Evolutionary conservation across 2,113 vertebrate genomes (phyloP).

Genomic region (Rousettus leschenaultii): DNA sequence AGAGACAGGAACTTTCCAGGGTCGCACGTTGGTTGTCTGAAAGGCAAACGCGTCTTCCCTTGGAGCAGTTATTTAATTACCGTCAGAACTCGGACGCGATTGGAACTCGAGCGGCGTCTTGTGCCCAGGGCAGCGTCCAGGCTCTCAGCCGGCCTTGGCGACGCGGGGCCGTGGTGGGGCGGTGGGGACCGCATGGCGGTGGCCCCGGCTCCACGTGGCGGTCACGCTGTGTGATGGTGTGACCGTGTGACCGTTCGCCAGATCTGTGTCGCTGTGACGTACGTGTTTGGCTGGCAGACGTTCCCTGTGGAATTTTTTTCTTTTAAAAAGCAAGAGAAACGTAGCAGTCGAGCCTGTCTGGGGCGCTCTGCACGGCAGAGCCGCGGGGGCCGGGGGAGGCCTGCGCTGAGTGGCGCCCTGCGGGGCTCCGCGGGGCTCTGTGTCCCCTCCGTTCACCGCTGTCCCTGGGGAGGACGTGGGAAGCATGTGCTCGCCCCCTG

Average conservation of each 20-base stretch:
- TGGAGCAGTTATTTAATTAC: too few species aligned
- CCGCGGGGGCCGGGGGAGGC: conserved; percentile 47
- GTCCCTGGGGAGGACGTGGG: conserved; percentile 36
- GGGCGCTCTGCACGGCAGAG: not conserved
- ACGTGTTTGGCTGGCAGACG: not conserved
- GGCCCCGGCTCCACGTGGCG: not conserved
- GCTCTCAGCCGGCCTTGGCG: not conserved
- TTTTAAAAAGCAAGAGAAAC: not conserved
- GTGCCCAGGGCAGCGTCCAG: not conserved
- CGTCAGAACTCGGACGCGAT: rapidly evolving
- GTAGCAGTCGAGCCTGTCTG: not conserved
- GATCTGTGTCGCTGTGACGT: not conserved
- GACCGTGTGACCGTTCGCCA: not conserved
- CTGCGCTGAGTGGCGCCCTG: conserved; percentile 76
- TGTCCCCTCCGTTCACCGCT: not conserved
- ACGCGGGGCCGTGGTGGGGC: rapidly evolving
- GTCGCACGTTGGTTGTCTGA: rapidly evolving
- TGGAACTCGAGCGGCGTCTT: not conserved
- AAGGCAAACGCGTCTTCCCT: rapidly evolving
- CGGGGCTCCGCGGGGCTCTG: conserved; percentile 41
- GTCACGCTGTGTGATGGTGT: rapidly evolving
- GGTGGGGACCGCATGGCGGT: not conserved
- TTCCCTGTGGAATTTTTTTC: not conserved
- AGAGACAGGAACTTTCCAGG: rapidly evolving
- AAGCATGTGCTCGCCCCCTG: conserved; percentile 54